phyloP scores from a whole-genome alignment of 2,888 invertebrate species.

The Ophraella communa region DNA sequence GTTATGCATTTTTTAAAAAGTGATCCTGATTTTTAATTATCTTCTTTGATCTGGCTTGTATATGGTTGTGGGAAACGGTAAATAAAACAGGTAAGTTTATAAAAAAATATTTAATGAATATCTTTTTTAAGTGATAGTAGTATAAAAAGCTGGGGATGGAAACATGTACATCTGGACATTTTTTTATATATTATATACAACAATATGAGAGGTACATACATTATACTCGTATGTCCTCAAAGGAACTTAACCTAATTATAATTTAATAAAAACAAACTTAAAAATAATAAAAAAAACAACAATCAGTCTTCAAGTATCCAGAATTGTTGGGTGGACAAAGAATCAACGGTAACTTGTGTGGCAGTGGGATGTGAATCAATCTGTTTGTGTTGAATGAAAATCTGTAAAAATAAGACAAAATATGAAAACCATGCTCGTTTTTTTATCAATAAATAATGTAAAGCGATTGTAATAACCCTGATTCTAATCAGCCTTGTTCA shows the following conservation, averaged over 20 bases:
- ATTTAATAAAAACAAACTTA: constrained; percentile 60
- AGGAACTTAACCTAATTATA: constrained; percentile 60
- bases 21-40: no score
- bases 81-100: not conserved
- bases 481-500: constrained; percentile 28
- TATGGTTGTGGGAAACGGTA: not conserved
- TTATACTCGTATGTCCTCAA: constrained; percentile 39
- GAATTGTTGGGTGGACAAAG: constrained; percentile 54
- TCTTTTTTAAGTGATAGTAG: constrained; percentile 32
- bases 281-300: constrained; percentile 59
- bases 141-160: constrained; percentile 39
- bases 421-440: constrained; percentile 8
- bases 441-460: constrained; percentile 30
- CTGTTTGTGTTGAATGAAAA: constrained; percentile 35
- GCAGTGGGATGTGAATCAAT: constrained; percentile 55
- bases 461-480: constrained; percentile 46
- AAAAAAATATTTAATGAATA: constrained; percentile 43
- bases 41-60: no score
- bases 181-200: constrained; percentile 33
- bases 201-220: constrained; percentile 28
- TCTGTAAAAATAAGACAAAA: constrained; percentile 52
- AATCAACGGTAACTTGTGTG: constrained; percentile 60
- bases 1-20: no score
- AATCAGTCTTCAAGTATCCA: constrained; percentile 60
- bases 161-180: constrained; percentile 31